A percentile compares a stretch with the other conserved stretches of the same genome.
These are phyloP conservation scores for Holothuria glaberrima DNA, from an alignment of 35 echinoderm and acorn worm species.

Conservation along the genomic window DNA sequence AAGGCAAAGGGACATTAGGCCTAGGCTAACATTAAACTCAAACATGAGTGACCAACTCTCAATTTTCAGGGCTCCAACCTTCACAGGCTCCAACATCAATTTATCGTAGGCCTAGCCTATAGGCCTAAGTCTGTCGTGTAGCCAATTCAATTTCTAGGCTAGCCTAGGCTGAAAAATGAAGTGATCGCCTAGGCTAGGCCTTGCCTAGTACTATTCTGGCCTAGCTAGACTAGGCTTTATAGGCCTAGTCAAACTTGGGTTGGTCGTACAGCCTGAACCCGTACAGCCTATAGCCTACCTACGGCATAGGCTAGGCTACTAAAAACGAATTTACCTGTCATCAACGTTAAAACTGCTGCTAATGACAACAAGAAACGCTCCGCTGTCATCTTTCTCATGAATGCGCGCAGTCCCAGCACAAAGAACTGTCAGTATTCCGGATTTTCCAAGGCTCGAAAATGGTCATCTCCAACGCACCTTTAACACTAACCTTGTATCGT, in stretches of 20 bases:
- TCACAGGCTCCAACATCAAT: too few species aligned
- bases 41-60: too few species aligned
- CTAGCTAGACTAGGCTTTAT: neutral
- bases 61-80: neutral
- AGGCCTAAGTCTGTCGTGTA: neutral
- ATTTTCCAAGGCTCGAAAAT: constrained; percentile 45
- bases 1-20: too few species aligned
- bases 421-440: constrained; percentile 46
- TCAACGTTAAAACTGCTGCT: constrained; percentile 21
- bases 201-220: neutral
- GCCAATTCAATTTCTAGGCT: too few species aligned
- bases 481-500: neutral
- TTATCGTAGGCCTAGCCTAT: neutral
- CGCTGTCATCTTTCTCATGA: constrained; percentile 41
- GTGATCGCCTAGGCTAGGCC: neutral
- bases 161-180: too few species aligned
- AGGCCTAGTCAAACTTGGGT: neutral
- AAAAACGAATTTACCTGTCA: constrained; percentile 29
- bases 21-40: neutral
- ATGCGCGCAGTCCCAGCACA: constrained; percentile 33
- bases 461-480: constrained; percentile 29
- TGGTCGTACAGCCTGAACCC: neutral
- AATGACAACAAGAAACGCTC: constrained; percentile 56
- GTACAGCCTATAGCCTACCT: neutral
- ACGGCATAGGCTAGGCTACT: neutral